Conservation (phyloP, 2,797 vertebrate species). For the Gadopsis bispinosus region DNA sequence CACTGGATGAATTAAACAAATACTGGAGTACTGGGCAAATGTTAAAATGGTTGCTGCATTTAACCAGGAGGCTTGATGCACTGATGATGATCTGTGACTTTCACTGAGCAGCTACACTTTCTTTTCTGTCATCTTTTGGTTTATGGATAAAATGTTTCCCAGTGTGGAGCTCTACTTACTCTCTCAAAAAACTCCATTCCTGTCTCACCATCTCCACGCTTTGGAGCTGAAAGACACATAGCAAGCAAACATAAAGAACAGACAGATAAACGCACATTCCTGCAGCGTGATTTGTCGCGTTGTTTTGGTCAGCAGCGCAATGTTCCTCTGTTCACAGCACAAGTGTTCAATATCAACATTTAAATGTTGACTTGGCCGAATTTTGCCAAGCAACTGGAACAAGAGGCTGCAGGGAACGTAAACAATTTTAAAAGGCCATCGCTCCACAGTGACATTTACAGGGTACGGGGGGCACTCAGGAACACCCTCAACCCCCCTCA, state of each 20-base stretch:
- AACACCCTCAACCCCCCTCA: slow-evolving; percentile 65
- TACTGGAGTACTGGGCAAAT: slow-evolving; percentile 38
- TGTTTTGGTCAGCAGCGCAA: slow-evolving; percentile 14
- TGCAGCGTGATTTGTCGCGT: slow-evolving; percentile 24
- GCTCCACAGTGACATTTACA: slow-evolving; percentile 83
- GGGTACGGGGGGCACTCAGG: slow-evolving; percentile 59
- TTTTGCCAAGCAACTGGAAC: slow-evolving; percentile 60
- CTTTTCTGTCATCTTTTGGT: slow-evolving; percentile 5
- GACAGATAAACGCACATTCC: slow-evolving; percentile 3
- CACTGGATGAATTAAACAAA: slow-evolving; percentile 34
- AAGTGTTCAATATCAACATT: slow-evolving; percentile 48
- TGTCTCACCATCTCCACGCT: slow-evolving; percentile 67
- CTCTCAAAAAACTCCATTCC: slow-evolving; percentile 87
- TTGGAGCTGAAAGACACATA: slow-evolving; percentile 76
- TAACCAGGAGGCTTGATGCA: slow-evolving; percentile 13
- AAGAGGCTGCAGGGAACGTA: slow-evolving; percentile 73
- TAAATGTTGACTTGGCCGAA: slow-evolving; percentile 69
- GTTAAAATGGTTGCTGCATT: slow-evolving; percentile 31
- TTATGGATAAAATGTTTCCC: slow-evolving; percentile 24
- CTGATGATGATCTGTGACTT: slow-evolving; percentile 32
- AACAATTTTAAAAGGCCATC: slow-evolving; percentile 82
- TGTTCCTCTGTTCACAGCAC: slow-evolving; percentile 28
- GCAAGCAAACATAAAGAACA: slow-evolving; percentile 15
- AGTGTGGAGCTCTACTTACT: slow-evolving; percentile 71
- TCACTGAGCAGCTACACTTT: slow-evolving; percentile 9